Conservation (phyloP, 1,140 invertebrate species). For the Drosophila ohnishii region DNA sequence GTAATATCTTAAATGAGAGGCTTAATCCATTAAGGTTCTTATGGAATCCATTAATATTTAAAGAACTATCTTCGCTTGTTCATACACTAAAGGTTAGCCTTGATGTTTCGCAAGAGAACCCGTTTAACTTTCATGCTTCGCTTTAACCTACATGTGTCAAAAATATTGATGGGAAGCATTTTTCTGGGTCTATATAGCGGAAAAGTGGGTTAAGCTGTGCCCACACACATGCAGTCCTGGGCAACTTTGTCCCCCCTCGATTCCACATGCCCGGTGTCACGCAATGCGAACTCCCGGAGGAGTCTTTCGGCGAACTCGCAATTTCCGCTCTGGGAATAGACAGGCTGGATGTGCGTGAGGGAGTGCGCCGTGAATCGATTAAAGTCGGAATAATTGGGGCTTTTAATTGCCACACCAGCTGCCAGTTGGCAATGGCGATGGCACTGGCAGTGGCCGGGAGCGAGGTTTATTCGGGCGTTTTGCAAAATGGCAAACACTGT, state of each 20-base stretch:
- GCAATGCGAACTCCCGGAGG: constrained; percentile 44
- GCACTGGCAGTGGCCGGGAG: constrained; percentile 11
- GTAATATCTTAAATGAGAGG: not conserved
- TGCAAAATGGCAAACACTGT: constrained; percentile 29
- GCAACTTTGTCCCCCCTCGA: not conserved
- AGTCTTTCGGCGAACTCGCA: constrained; percentile 48
- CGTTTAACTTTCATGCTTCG: not conserved
- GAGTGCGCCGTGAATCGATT: constrained; percentile 61
- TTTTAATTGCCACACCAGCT: constrained; percentile 67
- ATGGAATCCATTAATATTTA: not conserved
- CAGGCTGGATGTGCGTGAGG: constrained; percentile 43
- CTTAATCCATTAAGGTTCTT: not conserved
- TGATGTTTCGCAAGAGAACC: not conserved
- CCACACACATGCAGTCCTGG: constrained; percentile 1
- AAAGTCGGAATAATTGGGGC: constrained; percentile 66
- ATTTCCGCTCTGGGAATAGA: constrained; percentile 63
- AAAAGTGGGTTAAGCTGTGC: constrained; percentile 13
- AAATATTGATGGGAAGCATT: constrained; percentile 4
- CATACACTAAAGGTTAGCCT: not conserved
- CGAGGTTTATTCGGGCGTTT: constrained; percentile 8
- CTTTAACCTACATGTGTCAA: constrained; percentile 17
- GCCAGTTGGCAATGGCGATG: constrained; percentile 36
- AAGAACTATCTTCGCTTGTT: not conserved
- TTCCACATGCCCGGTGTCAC: constrained; percentile 36
- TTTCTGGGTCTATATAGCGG: not conserved